Evolutionary conservation across 2,888 invertebrate species (phyloP), one percentile per base, ranked within the genome.

Genomic region (Caenorhabditis sp.): DNA sequence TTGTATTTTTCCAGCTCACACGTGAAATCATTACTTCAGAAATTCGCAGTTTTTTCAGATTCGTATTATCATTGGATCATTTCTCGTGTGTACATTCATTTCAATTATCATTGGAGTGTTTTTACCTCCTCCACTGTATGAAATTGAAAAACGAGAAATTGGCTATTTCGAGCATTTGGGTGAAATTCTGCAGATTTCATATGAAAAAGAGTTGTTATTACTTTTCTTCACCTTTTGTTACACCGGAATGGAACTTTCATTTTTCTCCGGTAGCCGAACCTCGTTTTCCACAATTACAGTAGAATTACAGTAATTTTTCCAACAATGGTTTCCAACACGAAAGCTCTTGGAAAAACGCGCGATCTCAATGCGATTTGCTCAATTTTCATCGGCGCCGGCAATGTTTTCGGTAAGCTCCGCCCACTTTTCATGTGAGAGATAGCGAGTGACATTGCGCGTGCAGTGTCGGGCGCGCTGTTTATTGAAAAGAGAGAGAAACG

Each of bases 241-340:
- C n/a, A n/a, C n/a, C n/a, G n/a, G n/a, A n/a, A n/a, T n/a, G 1
- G 65, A 65, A 19, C 62, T 73, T 21, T 24, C 68, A 2, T 51
- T 68, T 53, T 12, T 73, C 68, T 43, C 61, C 73, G 26, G 73
- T 68, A 58, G 59, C 68, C 62, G 73, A 73, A 26, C 37, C 3
- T 54, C 73, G 1, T 73, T 73, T 27, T 73, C 55, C 36, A 65
- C 49, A 59, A 24, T 3, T 8, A 43, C 26, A 43, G 8, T 17
- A 21, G 10, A 17, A 43, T 43, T 43, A 43, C 65, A 8, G 62
- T 27, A 1, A 64, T 73, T 14, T 73, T 62, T 43, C 73, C 73
- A 0, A 73, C 73, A 51, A 73, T 73, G 65, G 68, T 73, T 14
- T 73, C 73, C 8, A 68, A 68, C 26, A 73, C 73, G 5, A 73